Conservation (phyloP, 2,888 invertebrate species). For the Platynereis dumerilii region DNA sequence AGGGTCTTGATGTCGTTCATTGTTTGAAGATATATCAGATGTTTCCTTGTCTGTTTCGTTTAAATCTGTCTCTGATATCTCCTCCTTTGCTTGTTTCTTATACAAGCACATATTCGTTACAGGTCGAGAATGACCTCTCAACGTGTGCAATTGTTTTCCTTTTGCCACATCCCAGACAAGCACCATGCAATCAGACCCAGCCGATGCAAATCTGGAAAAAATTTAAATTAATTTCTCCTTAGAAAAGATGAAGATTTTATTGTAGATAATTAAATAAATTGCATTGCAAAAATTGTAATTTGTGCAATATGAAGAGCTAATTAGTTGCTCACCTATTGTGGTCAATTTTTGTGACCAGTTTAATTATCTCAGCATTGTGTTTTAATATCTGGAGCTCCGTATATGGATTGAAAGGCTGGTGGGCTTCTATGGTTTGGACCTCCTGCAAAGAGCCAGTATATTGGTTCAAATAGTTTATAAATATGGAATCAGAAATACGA, state of each 20-base stretch:
- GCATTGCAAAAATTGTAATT: too few species aligned
- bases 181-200: conserved; percentile 52
- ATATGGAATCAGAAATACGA: too few species aligned
- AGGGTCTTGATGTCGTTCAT: conserved; percentile 21
- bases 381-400: conserved; percentile 52
- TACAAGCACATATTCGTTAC: conserved; percentile 47
- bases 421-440: conserved; percentile 4
- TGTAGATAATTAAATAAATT: too few species aligned
- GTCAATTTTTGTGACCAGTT: conserved; percentile 47
- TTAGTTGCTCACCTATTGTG: conserved; percentile 46
- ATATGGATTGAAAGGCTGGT: conserved; percentile 50
- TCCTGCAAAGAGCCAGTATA: too few species aligned
- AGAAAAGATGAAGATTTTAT: background rate
- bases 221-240: conserved; percentile 20
- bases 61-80: too few species aligned
- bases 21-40: too few species aligned
- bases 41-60: too few species aligned
- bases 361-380: conserved; percentile 53
- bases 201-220: conserved; percentile 50
- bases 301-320: too few species aligned
- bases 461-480: too few species aligned
- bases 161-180: conserved; percentile 55
- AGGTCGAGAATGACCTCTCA: conserved; percentile 50
- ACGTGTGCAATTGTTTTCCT: conserved; percentile 43
- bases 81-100: too few species aligned